A percentile compares a stretch with the other conserved stretches of the same genome.
phyloP scores from a whole-genome alignment of 2,797 vertebrate genomes.

The Capromys pilorides region DNA sequence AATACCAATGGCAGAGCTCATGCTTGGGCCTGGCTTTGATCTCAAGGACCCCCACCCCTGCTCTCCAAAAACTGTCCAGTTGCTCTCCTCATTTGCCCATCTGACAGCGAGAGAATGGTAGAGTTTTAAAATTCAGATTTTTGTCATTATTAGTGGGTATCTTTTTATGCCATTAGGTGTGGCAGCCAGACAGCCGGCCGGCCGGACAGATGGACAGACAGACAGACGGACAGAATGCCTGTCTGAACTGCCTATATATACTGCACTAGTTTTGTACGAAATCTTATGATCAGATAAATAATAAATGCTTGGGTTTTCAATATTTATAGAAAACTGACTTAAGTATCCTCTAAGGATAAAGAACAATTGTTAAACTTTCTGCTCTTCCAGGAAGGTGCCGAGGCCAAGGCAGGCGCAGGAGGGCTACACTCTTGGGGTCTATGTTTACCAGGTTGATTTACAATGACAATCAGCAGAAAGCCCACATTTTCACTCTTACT shows the following conservation, averaged over 20 bases:
- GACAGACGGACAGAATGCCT: not conserved
- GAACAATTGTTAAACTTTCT: not conserved
- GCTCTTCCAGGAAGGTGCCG: not conserved
- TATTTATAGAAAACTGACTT: conserved; percentile 10
- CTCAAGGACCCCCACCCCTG: not conserved
- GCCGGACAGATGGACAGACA: too few species aligned
- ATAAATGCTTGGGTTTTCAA: not conserved
- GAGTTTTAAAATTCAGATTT: conserved; percentile 28
- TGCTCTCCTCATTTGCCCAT: not conserved
- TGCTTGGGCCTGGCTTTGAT: not conserved
- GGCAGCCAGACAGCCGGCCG: not conserved
- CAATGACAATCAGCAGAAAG: conserved; percentile 21
- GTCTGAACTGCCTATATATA: not conserved
- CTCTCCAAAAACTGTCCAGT: not conserved
- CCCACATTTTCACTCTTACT: conserved; percentile 1
- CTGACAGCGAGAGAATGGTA: conserved; percentile 20
- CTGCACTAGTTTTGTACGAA: not conserved
- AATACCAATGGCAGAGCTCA: too few species aligned
- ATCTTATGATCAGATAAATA: conserved; percentile 45
- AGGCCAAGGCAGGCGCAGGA: not conserved
- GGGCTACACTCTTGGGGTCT: not conserved
- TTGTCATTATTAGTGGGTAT: not conserved
- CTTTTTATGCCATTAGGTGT: not conserved
- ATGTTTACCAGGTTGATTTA: conserved; percentile 33
- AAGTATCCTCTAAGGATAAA: not conserved